Evolutionary conservation across 2,888 invertebrate genomes (phyloP), one percentile per base, ranked within the genome.

Genomic region (Bhutanitis thaidina): DNA sequence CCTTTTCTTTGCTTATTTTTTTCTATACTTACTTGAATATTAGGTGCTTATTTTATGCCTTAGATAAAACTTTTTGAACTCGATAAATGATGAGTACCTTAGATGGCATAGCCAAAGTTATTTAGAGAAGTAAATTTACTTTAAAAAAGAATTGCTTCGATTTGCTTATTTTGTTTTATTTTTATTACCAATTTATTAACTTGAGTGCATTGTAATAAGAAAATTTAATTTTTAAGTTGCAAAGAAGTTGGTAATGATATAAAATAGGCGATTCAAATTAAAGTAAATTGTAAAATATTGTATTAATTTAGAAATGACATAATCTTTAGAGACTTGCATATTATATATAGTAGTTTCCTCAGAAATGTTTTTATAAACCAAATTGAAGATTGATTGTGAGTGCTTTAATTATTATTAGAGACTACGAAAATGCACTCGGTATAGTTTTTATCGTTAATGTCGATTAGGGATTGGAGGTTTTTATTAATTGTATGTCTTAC

Each of bases 41-140:
- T 86, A 83, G 85, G 83, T 84, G 86, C 85, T 87, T 87, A 76
- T 66, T 77, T 80, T 80, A 80, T 69, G 79, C 79, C 79, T 82
- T 77, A 81, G 77, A 62, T 75, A 58, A 63, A 71, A n/a, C n/a
- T n/a, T 70, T 65, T 68, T 60, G 67, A 69, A 71, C 74, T 79
- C 77, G 65, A 74, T 65, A 59, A 66, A 65, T 39, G 57, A 74
- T 72, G 76, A 65, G 77, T 74, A 69, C 67, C 65, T 69, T 78
- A 81, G 80, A 81, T 75, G 87, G 88, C 87, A 84, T 83, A 86
- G 88, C 87, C 88, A 86, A 87, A 87, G 86, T 80, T 84, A 82
- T 77, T 69, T 85, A 81, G 78, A 72, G 75, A 48, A 83, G 80
- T 83, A 65, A 78, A 80, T 43, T 52, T 47, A 81, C 80, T 80